phyloP scores from a whole-genome alignment of 2,113 vertebrate genomes.

The Orientallactaga bullata region DNA sequence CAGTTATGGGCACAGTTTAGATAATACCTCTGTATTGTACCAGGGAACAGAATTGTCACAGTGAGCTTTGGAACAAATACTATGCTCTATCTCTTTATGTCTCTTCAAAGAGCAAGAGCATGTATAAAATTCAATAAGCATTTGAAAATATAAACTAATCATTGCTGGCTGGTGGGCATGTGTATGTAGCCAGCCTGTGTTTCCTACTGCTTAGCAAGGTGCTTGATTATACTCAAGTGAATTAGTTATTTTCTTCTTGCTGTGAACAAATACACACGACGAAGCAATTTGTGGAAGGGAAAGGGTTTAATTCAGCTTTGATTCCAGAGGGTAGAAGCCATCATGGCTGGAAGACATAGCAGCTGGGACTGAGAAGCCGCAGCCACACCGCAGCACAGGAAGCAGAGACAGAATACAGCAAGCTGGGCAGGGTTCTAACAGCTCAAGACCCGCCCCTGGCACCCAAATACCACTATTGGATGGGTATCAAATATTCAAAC shows the following conservation, averaged over 20 bases:
- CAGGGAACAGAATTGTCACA: not conserved
- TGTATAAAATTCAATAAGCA: conserved; percentile 31
- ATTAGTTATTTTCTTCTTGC: no score
- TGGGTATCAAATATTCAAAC: no score
- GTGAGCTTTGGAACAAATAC: not conserved
- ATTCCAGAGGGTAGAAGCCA: no score
- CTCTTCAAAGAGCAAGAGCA: conserved; percentile 35
- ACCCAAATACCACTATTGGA: no score
- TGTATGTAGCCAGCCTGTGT: not conserved
- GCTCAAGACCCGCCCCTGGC: no score
- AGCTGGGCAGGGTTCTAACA: no score
- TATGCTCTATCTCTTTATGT: not conserved
- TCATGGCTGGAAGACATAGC: no score
- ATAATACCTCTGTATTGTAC: not conserved
- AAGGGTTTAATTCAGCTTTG: no score
- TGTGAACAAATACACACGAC: no score
- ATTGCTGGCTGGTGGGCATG: not conserved
- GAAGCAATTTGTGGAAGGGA: no score
- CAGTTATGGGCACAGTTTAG: not conserved
- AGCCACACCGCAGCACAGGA: not conserved
- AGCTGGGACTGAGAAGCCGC: no score
- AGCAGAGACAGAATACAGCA: no score
- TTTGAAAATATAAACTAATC: conserved; percentile 48
- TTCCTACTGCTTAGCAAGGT: not conserved
- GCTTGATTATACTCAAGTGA: not conserved